These are phyloP conservation scores for Plecturocebus donacophilus DNA, from an alignment of 2,113 vertebrate species.

Conservation along the genomic window DNA sequence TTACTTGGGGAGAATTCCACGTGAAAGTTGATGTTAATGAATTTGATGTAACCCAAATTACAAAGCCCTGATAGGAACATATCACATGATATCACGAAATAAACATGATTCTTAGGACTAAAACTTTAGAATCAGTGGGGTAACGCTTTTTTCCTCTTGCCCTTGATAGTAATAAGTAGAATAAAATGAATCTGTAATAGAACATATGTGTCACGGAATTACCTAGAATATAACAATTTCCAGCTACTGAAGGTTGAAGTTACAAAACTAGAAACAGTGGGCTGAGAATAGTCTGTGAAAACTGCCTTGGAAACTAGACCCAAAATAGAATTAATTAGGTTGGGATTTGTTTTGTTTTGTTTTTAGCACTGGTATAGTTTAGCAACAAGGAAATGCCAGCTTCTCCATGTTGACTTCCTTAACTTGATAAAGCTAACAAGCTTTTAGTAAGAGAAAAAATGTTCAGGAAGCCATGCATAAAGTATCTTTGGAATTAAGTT, in stretches of 20 bases:
- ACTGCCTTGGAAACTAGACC: slow-evolving; percentile 71
- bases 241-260: slow-evolving; percentile 29
- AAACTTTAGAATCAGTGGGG: not conserved
- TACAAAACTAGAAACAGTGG: slow-evolving; percentile 44
- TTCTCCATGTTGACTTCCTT: slow-evolving; percentile 48
- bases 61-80: not conserved
- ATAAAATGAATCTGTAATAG: not conserved
- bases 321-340: slow-evolving; percentile 73
- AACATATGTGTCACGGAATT: not conserved
- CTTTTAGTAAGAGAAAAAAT: slow-evolving; percentile 57
- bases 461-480: slow-evolving; percentile 33
- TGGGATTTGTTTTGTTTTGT: slow-evolving; percentile 66
- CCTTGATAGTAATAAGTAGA: not conserved
- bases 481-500: not conserved
- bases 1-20: not conserved
- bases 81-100: not conserved
- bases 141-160: not conserved
- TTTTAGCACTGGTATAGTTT: slow-evolving; percentile 43
- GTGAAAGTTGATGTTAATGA: not conserved
- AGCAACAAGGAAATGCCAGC: slow-evolving; percentile 54
- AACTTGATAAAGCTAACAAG: slow-evolving; percentile 24
- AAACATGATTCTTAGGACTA: not conserved
- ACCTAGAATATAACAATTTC: slow-evolving; percentile 43
- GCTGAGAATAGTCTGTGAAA: slow-evolving; percentile 58
- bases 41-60: not conserved